These are phyloP conservation scores for Galagoides demidoff DNA, from an alignment of 2,797 vertebrate species.

Conservation along the genomic window DNA sequence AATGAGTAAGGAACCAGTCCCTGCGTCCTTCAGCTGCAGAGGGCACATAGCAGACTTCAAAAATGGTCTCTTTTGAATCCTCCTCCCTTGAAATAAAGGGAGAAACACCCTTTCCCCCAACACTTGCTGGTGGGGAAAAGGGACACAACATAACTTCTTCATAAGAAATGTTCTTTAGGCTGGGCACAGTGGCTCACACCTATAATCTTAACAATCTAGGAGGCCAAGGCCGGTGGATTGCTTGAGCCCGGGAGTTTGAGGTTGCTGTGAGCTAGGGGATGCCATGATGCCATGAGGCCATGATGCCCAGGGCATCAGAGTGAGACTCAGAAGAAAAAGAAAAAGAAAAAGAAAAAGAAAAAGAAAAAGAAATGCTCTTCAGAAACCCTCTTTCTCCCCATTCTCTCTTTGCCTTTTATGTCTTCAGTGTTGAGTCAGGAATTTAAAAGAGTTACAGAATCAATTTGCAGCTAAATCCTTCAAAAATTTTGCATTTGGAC, in stretches of 20 bases:
- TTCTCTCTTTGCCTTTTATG: not conserved
- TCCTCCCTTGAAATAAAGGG: not conserved
- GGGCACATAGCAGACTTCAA: not conserved
- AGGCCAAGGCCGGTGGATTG: no score
- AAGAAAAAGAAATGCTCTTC: not conserved
- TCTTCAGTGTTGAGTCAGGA: not conserved
- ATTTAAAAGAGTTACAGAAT: slow-evolving; percentile 5
- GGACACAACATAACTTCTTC: not conserved
- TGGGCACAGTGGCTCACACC: no score
- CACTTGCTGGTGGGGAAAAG: not conserved
- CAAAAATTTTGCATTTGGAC: not conserved
- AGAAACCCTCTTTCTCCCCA: not conserved
- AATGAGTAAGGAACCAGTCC: not conserved
- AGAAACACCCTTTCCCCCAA: not conserved
- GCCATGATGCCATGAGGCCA: no score
- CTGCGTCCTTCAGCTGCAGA: not conserved
- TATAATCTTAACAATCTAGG: no score
- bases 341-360: no score
- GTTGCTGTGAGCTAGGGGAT: no score
- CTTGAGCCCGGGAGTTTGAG: no score
- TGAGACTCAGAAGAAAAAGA: no score
- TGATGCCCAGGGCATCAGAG: no score
- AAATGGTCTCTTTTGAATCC: not conserved
- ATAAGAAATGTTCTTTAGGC: not conserved
- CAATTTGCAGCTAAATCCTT: slow-evolving; percentile 8